Evolutionary conservation across 2,888 invertebrate species (phyloP), one percentile per base, ranked within the genome.

Genomic region (Fabriciana adippe): DNA sequence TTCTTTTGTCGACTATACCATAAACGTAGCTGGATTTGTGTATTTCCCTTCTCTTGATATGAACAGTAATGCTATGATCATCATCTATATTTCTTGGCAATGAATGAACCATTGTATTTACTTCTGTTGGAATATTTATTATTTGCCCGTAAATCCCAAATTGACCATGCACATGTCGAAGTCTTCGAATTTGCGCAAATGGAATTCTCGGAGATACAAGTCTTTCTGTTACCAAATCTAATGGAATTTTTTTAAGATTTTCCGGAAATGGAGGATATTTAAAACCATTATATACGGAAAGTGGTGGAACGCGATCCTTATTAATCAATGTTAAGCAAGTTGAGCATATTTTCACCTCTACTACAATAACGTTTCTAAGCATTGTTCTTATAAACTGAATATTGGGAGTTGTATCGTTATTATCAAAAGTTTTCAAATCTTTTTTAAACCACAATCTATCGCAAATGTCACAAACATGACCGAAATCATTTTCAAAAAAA

Each of bases 61-160:
- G 73, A 13, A 76, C 75, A 66, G 74, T 67, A 66, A 78, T 60
- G 53, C 72, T 74, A 71, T 74, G 66, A 55, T 75, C 76, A 64
- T 75, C 79, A 55, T 76, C 26, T 18, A 78, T 67, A 35, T 78
- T 59, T 72, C 80, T 72, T 66, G 79, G 79, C 54, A 80, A 69
- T 62, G 56, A 59, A 31, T 72, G 73, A 53, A 80, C 75, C 77
- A 79, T 79, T 68, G 75, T 77, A 74, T 79, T 66, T 35, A 76
- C 74, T 66, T 70, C 68, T 0, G 78, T 71, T 54, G 80, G 79
- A 57, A 80, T 74, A 78, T 81, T 79, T 59, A 81, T 79, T 18
- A 80, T 67, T 61, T 81, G 80, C 2, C 78, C 79, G 50, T 71
- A 75, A 64, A 79, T 79, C 21, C 78, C 76, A 51, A 65, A 70